These are phyloP conservation scores for Nerophis lumbriciformis DNA, from an alignment of 2,113 vertebrate species.

Conservation along the genomic window DNA sequence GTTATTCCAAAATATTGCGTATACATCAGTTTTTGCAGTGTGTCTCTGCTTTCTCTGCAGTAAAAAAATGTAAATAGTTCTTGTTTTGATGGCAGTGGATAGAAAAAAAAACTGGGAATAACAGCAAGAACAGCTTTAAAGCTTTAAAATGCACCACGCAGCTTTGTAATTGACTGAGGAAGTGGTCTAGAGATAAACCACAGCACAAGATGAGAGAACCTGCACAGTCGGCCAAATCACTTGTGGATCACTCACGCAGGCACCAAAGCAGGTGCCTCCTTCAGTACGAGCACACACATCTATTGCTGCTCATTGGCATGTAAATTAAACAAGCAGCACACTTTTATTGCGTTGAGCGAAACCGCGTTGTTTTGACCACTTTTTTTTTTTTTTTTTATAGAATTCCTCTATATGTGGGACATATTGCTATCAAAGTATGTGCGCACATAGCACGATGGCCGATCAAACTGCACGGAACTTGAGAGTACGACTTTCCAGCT, in stretches of 20 bases:
- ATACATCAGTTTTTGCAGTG: too few species aligned
- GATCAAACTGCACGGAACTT: conserved; percentile 11
- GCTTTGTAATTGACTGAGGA: background rate
- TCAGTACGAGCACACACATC: conserved; percentile 16
- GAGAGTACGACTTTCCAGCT: conserved; percentile 4
- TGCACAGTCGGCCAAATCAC: conserved; percentile 2
- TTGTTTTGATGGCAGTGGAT: background rate
- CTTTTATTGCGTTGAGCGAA: conserved; percentile 2
- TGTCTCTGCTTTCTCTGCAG: too few species aligned
- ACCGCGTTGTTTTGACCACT: background rate
- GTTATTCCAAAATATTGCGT: too few species aligned
- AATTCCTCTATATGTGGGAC: background rate
- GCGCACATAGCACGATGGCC: too few species aligned
- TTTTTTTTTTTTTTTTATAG: conserved; percentile 6
- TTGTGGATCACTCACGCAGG: conserved; percentile 10
- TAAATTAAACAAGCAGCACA: conserved; percentile 13
- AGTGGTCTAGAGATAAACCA: background rate
- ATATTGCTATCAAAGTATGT: background rate
- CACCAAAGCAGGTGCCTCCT: conserved; percentile 8
- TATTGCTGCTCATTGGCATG: conserved; percentile 8
- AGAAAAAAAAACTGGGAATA: background rate
- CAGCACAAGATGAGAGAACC: background rate
- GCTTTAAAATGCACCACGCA: background rate
- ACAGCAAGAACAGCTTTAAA: background rate
- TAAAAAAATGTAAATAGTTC: too few species aligned